phyloP scores from a whole-genome alignment of 2,113 vertebrate genomes.

The Lanius ludovicianus region DNA sequence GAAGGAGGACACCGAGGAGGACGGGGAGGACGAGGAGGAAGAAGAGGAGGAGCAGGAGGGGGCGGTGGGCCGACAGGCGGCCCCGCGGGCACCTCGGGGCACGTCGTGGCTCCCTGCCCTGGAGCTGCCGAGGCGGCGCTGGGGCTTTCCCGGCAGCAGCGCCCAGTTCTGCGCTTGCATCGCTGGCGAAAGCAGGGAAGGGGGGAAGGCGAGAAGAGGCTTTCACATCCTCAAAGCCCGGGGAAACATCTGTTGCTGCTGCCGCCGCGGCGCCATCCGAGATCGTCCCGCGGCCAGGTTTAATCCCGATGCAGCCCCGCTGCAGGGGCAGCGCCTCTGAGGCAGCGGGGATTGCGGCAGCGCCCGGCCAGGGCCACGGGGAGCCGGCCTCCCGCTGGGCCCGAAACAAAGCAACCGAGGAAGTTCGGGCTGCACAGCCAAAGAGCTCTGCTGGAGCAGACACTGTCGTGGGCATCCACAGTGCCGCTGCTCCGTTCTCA shows the following conservation, averaged over 20 bases:
- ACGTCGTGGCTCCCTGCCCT: neutral
- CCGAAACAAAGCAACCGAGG: neutral
- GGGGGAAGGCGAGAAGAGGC: neutral
- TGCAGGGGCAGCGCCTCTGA: neutral
- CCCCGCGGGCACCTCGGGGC: neutral
- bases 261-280: neutral
- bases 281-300: neutral
- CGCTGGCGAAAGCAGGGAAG: neutral
- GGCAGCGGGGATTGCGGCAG: fast-evolving
- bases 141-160: neutral
- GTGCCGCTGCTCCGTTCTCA: fast-evolving
- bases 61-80: fast-evolving
- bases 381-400: fast-evolving
- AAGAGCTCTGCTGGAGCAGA: too few species aligned
- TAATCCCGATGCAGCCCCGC: fast-evolving
- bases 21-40: neutral
- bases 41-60: neutral
- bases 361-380: fast-evolving
- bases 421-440: neutral
- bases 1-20: neutral
- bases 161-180: neutral
- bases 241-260: neutral
- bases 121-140: neutral
- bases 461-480: fast-evolving
- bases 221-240: slow-evolving; percentile 12